These are phyloP conservation scores for Alces alces DNA, from an alignment of 2,113 vertebrate species.

Conservation along the genomic window DNA sequence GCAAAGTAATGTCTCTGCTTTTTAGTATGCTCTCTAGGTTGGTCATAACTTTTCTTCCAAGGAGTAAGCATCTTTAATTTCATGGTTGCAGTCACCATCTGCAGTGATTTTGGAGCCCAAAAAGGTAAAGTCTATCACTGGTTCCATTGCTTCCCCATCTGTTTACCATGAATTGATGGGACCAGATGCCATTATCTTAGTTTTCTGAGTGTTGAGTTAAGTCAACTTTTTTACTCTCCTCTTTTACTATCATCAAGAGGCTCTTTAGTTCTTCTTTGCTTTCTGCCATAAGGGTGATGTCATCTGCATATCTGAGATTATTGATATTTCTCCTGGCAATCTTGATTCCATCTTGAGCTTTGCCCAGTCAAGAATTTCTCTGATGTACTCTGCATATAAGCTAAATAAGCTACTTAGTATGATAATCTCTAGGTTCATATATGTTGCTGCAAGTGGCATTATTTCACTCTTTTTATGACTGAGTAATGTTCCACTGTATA, in stretches of 20 bases:
- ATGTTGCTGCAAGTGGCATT: neutral
- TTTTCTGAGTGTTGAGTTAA: neutral
- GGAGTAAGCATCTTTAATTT: neutral
- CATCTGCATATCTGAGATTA: neutral
- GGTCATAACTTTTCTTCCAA: neutral
- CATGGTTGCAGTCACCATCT: neutral
- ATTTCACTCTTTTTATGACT: neutral
- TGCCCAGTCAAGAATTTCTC: neutral
- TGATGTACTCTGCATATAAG: neutral
- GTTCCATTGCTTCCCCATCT: neutral
- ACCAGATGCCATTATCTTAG: neutral
- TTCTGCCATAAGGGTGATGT: neutral
- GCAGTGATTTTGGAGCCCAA: neutral
- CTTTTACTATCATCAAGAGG: neutral
- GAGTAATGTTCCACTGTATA: neutral
- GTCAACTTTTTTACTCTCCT: neutral
- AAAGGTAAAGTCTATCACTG: neutral
- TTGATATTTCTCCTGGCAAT: neutral
- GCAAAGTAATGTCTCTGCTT: neutral
- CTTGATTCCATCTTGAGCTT: neutral
- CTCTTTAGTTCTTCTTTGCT: neutral
- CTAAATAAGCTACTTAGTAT: neutral
- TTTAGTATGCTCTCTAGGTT: neutral
- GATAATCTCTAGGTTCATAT: neutral
- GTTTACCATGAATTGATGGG: neutral